Evolutionary conservation across 2,888 invertebrate species (phyloP).

Genomic region (Darwinula stevensoni): DNA sequence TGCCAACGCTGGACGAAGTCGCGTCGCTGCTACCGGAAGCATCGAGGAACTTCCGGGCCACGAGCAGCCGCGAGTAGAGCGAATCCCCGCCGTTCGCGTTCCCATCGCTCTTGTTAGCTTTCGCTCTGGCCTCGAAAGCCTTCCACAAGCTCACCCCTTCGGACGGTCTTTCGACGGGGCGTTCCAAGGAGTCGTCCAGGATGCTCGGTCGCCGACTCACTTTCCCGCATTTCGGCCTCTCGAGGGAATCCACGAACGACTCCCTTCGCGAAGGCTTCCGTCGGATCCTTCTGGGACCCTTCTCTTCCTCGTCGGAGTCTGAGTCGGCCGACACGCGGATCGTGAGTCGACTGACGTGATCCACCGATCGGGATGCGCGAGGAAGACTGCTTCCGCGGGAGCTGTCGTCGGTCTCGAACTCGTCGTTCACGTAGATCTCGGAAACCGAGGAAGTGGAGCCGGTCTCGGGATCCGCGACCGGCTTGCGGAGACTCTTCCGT

Average conservation of each 20-base stretch:
- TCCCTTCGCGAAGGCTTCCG: background rate
- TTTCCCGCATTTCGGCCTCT: background rate
- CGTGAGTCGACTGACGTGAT: background rate
- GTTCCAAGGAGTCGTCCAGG: background rate
- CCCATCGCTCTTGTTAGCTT: background rate
- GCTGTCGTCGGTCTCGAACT: background rate
- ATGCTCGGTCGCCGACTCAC: background rate
- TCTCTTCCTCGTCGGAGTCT: background rate
- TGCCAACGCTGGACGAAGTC: no score
- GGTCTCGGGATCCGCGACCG: background rate
- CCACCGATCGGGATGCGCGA: background rate
- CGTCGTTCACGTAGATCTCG: conserved; percentile 1
- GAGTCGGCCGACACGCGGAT: background rate
- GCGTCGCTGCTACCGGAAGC: background rate
- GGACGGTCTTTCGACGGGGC: no score
- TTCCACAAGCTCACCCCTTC: no score
- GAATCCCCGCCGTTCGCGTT: background rate
- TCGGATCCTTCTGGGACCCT: background rate
- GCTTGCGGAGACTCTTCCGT: no score
- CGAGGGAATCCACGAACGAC: background rate
- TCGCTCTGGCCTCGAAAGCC: no score
- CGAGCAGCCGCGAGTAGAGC: no score
- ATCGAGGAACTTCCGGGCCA: no score
- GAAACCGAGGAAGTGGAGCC: no score
- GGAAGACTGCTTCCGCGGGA: background rate